Evolutionary conservation across 2,888 invertebrate genomes (phyloP), one percentile per base, ranked within the genome.

Genomic region (Latrodectus elegans): DNA sequence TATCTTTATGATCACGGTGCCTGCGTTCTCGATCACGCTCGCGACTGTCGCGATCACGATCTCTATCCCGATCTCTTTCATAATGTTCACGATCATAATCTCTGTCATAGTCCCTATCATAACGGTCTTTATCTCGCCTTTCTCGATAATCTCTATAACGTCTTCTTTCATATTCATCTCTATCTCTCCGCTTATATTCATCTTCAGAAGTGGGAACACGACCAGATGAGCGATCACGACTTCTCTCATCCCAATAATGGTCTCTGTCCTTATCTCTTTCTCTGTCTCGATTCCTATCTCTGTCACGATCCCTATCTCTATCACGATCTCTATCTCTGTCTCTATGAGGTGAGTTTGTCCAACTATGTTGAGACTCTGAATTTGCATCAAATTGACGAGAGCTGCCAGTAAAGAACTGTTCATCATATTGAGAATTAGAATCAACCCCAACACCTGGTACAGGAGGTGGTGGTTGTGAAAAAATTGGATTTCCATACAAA

Each of bases 241-340:
- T 73, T 11, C 88, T 84, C 22, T 88, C 80, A 14, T 89, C 89
- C 86, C 86, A 89, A 17, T 89, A 85, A 10, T 76, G 77, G 0
- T 86, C 86, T 49, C 89, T 81, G 2, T 89, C 85, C 51, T 82
- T 88, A 17, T 88, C 85, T 4, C 85, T 51, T 12, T 72, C 71
- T 0, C 89, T 84, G 51, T 82, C 80, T 70, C 84, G 38, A 10
- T 88, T 80, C 9, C 89, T 83, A 4, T 89, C 84, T 17, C 76
- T 55, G 4, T 86, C 83, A 15, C 84, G 53, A 9, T 86, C 84
- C 1, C 88, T 67, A 12, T 90, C 89, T 49, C 89, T 64, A 15
- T 90, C 89, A 15, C 89, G 83, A 64, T 90, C 90, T 68, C 89
- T 78, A 8, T 89, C 89, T n/a, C 89, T 67, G 14, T 90, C 90